Evolutionary conservation across 2,888 invertebrate species (phyloP).

Genomic region (Isoperla grammatica): DNA sequence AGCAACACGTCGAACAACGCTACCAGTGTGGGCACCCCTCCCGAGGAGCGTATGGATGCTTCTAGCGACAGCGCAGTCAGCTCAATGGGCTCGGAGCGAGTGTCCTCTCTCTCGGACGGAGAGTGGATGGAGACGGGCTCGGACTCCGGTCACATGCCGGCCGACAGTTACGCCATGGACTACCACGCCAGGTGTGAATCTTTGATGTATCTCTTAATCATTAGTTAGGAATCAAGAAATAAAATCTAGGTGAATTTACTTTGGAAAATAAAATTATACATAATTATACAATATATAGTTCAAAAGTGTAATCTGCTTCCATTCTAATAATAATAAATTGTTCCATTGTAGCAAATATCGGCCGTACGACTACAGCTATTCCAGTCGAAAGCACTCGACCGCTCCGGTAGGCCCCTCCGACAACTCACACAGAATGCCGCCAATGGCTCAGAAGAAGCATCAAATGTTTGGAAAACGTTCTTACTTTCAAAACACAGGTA

Average conservation of each 20-base stretch:
- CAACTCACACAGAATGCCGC: constrained; percentile 41
- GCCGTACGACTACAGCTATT: constrained; percentile 67
- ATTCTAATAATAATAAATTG: no score
- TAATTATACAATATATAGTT: no score
- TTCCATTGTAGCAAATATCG: constrained; percentile 55
- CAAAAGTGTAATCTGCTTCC: no score
- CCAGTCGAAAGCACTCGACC: constrained; percentile 47
- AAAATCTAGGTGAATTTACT: no score
- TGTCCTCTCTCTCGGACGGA: constrained; percentile 80
- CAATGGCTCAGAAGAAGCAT: constrained; percentile 82
- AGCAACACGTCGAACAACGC: constrained; percentile 38
- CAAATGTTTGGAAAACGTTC: constrained; percentile 85
- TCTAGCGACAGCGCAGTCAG: constrained; percentile 89
- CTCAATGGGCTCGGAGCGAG: constrained; percentile 87
- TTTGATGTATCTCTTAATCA: no score
- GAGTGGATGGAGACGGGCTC: constrained; percentile 87
- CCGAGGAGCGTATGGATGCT: constrained; percentile 55
- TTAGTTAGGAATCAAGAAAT: no score
- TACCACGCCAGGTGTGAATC: constrained; percentile 52
- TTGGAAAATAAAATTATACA: no score
- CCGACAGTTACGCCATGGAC: constrained; percentile 64
- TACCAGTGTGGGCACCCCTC: constrained; percentile 30
- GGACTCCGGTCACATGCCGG: constrained; percentile 65
- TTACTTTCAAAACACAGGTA: constrained; percentile 54
- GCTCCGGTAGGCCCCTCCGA: constrained; percentile 46